phyloP scores from a whole-genome alignment of 2,888 invertebrate genomes.

The Latrodectus elegans region DNA sequence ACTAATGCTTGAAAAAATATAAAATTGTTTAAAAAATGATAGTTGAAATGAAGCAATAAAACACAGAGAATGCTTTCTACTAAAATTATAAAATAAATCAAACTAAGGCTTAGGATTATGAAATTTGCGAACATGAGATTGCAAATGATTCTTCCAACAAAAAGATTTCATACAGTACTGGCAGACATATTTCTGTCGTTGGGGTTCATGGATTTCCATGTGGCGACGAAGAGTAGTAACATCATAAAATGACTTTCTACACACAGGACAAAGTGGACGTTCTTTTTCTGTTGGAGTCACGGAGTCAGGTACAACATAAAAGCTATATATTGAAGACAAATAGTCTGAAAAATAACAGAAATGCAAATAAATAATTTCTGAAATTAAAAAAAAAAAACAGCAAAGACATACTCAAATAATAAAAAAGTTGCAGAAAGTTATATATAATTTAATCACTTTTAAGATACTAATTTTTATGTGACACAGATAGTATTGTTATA shows the following conservation, averaged over 20 bases:
- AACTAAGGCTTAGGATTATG: conserved; percentile 49
- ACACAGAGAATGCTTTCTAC: neutral
- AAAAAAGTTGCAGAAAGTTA: neutral
- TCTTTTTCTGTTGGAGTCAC: conserved; percentile 42
- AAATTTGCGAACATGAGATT: conserved; percentile 64
- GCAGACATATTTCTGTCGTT: conserved; percentile 68
- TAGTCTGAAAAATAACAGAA: conserved; percentile 43
- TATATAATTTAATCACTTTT: no score
- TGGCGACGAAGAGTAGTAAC: conserved; percentile 65
- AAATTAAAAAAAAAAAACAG: neutral
- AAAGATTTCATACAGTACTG: conserved; percentile 62
- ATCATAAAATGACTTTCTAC: conserved; percentile 68
- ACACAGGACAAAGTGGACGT: conserved; percentile 66
- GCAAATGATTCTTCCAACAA: conserved; percentile 69
- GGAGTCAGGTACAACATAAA: conserved; percentile 60
- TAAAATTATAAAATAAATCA: neutral
- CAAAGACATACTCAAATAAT: neutral
- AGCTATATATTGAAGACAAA: conserved; percentile 41
- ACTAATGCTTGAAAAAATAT: neutral
- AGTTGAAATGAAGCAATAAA: neutral
- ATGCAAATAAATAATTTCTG: neutral
- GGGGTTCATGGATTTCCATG: conserved; percentile 69
- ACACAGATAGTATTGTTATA: no score
- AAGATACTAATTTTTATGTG: no score
- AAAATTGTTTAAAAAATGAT: neutral